Evolutionary conservation across 2,888 invertebrate species (phyloP).

Genomic region (Eubasilissa splendida): DNA sequence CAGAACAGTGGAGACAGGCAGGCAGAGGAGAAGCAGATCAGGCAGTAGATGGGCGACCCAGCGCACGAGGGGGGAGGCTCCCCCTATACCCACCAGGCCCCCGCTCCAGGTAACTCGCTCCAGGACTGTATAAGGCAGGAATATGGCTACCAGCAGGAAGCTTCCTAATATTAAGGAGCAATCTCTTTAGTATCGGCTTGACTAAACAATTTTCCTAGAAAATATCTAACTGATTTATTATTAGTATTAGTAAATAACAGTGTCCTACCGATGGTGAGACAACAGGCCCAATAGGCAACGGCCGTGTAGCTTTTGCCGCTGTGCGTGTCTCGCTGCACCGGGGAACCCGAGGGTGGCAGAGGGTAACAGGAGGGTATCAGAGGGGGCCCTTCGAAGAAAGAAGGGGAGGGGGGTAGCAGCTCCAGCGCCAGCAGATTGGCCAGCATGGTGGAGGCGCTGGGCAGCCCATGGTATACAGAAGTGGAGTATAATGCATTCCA

Average conservation of each 20-base stretch:
- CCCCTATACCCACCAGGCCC: slow-evolving; percentile 79
- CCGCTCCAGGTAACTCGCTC: slow-evolving; percentile 78
- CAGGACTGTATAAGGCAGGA: slow-evolving; percentile 75
- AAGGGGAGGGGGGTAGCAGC: neutral
- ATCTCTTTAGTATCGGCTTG: neutral
- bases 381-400: neutral
- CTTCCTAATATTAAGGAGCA: slow-evolving; percentile 59
- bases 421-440: slow-evolving; percentile 64
- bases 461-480: slow-evolving; percentile 71
- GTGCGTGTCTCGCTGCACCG: neutral
- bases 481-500: slow-evolving; percentile 70
- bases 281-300: slow-evolving; percentile 37
- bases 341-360: neutral
- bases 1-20: slow-evolving; percentile 62
- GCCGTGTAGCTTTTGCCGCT: slow-evolving; percentile 6
- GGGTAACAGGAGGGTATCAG: neutral
- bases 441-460: slow-evolving; percentile 70
- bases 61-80: slow-evolving; percentile 74
- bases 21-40: slow-evolving; percentile 65
- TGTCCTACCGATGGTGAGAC: slow-evolving; percentile 21
- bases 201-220: neutral
- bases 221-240: no score
- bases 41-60: slow-evolving; percentile 76
- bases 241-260: neutral
- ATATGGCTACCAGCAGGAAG: slow-evolving; percentile 69